These are phyloP conservation scores for Ophion slaviceki DNA, from an alignment of 2,888 invertebrate species.

Conservation along the genomic window DNA sequence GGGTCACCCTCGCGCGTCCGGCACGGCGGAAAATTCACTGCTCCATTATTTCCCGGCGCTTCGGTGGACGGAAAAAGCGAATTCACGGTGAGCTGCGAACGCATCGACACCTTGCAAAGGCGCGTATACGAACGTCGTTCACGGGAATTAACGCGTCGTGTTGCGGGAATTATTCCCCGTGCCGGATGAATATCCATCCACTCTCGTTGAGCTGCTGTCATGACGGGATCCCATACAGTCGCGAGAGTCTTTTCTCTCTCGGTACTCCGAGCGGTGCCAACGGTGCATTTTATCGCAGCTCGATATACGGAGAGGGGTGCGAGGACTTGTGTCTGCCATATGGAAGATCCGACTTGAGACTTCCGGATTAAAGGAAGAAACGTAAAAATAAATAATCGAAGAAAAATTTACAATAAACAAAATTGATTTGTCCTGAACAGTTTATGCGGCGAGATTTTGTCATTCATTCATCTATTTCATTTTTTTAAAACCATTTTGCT, in stretches of 20 bases:
- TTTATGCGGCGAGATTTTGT: neutral
- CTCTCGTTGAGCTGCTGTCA: constrained; percentile 60
- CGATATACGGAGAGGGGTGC: neutral
- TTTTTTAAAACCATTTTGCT: neutral
- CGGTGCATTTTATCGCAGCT: constrained; percentile 58
- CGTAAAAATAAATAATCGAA: neutral
- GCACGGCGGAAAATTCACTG: too few relatives aligned
- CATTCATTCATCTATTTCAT: neutral
- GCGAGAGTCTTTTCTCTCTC: constrained; percentile 12
- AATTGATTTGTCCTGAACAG: neutral
- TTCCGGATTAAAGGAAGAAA: constrained; percentile 52
- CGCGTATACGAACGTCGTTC: neutral
- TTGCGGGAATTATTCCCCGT: constrained; percentile 35
- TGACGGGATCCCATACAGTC: constrained; percentile 10
- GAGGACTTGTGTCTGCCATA: constrained; percentile 60
- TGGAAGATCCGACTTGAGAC: constrained; percentile 56
- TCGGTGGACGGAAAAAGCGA: too few relatives aligned
- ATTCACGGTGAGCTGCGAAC: neutral
- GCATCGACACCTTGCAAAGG: neutral
- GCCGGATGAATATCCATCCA: constrained; percentile 10
- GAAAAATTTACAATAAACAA: constrained; percentile 1
- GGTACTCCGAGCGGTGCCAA: constrained; percentile 36
- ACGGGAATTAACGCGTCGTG: too few relatives aligned
- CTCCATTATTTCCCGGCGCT: too few relatives aligned
- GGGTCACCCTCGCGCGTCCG: too few relatives aligned